These are phyloP conservation scores for Acrocephalus arundinaceus DNA, from an alignment of 2,113 vertebrate species.

Conservation along the genomic window DNA sequence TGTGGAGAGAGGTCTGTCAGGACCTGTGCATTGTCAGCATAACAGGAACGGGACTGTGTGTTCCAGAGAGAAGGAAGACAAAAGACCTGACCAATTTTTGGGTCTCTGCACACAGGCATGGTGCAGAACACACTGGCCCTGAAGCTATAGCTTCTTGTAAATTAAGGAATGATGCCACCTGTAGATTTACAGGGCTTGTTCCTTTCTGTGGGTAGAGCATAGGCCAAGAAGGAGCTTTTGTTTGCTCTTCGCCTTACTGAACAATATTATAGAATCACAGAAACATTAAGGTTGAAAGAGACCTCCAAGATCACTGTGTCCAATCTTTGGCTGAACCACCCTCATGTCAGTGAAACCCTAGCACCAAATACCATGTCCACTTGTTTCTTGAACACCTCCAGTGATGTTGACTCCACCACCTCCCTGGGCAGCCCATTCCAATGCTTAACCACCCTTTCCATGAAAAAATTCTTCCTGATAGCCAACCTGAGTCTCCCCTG, in stretches of 20 bases:
- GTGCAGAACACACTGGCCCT: neutral
- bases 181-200: neutral
- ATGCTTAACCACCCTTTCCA: neutral
- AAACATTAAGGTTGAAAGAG: neutral
- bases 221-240: neutral
- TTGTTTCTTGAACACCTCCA: neutral
- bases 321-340: neutral
- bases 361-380: accelerated
- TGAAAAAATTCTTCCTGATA: neutral
- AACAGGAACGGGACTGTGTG: neutral
- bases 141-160: neutral
- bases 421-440: neutral
- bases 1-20: neutral
- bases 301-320: neutral
- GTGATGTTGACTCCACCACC: neutral
- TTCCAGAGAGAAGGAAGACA: neutral
- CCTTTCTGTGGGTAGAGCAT: accelerated
- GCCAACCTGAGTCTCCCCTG: neutral
- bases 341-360: neutral
- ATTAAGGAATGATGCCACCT: neutral
- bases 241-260: neutral
- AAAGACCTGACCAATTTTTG: neutral
- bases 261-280: neutral
- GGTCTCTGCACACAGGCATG: neutral
- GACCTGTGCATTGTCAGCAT: neutral